Evolutionary conservation across 2,113 vertebrate species (phyloP), one percentile per base, ranked within the genome.

Genomic region (Dicentrarchus labrax): DNA sequence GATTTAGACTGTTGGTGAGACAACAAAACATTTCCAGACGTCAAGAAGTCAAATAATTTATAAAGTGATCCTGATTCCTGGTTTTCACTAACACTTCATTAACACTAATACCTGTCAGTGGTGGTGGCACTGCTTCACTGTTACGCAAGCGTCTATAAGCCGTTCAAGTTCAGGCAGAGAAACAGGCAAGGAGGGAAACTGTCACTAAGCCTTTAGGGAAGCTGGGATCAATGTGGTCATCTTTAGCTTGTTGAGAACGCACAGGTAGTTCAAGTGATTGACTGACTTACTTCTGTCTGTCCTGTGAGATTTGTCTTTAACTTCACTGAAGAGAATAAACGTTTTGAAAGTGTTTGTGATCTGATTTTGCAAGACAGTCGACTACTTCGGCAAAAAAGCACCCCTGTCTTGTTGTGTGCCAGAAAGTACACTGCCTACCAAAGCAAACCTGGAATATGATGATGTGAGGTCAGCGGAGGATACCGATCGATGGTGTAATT

Each of bases 71-170:
- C n/a, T n/a, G n/a, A n/a, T n/a, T n/a, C n/a, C n/a, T n/a, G n/a
- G n/a, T n/a, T n/a, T n/a, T n/a, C n/a, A n/a, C n/a, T n/a, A n/a
- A n/a, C n/a, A n/a, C n/a, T n/a, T n/a, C 36, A 38, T 38, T 41
- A 7, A 72, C 43, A 8, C 39, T 72, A 36, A 53, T 72, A 62
- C n/a, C 67, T 78, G 70, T 56, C 41, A 39, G 59, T 1, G n/a
- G 38, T 61, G 76, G 48, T 30, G 3, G n/a, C 60, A 5, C 43
- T 17, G 8, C 19, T 22, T 8, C 2, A 1, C 36, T 36, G 70
- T 91, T 91, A 85, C 3, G 22, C 21, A 87, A 87, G 39, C 19
- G 9, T 11, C 65, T 59, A 0, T 87, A 83, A 91, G 85, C 78
- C 72, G 50, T 15, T 78, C 17, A 8, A 67, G 82, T 87, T 83